Conservation (phyloP, 1,140 invertebrate species). For the Papilio glaucus region DNA sequence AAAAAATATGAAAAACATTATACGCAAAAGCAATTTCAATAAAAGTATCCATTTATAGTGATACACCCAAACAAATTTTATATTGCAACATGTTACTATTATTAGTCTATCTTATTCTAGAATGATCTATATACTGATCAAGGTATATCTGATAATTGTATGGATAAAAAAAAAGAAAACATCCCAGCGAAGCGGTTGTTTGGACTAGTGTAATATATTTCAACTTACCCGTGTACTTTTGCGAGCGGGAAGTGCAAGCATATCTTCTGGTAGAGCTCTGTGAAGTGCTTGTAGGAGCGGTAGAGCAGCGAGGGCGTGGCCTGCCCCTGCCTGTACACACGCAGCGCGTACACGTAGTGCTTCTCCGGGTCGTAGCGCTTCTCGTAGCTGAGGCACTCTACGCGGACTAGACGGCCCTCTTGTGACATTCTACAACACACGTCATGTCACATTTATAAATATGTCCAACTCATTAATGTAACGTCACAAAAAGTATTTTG, state of each 20-base stretch:
- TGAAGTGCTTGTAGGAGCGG: constrained; percentile 97
- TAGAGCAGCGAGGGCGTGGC: constrained; percentile 94
- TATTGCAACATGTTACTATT: too few species aligned
- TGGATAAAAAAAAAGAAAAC: too few species aligned
- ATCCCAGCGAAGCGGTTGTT: too few species aligned
- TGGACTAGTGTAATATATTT: background rate
- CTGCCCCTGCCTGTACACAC: constrained; percentile 93
- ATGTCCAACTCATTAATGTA: too few species aligned
- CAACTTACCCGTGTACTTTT: constrained; percentile 90
- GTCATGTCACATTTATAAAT: background rate
- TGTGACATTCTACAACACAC: constrained; percentile 88
- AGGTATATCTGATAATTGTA: background rate
- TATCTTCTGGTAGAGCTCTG: constrained; percentile 97
- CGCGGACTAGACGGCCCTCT: constrained; percentile 94
- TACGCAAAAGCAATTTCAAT: background rate
- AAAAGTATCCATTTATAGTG: too few species aligned
- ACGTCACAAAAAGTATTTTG: too few species aligned
- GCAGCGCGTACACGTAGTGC: constrained; percentile 98
- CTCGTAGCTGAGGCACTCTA: constrained; percentile 94
- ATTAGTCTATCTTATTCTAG: too few species aligned
- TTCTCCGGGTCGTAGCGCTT: constrained; percentile 99
- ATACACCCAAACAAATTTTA: too few species aligned
- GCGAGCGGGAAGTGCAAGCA: constrained; percentile 96
- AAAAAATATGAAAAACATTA: background rate
- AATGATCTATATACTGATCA: too few species aligned